Conservation (phyloP, 2,888 invertebrate species). For the Nysson spinosus region DNA sequence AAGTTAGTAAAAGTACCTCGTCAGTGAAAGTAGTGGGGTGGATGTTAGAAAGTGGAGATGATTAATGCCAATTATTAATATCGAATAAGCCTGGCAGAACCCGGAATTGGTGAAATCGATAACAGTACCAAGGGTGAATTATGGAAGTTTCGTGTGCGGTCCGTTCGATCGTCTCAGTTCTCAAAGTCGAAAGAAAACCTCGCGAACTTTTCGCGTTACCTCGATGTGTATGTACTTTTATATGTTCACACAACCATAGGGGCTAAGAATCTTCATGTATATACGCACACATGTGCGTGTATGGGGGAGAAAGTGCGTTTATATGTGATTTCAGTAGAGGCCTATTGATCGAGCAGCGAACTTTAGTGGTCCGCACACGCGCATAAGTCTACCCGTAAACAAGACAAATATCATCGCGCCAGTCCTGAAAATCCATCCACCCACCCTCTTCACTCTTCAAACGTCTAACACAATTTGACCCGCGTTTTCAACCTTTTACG, state of each 20-base stretch:
- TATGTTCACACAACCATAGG: conserved; percentile 2
- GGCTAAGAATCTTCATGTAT: neutral
- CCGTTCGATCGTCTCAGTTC: conserved; percentile 43
- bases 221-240: conserved; percentile 13
- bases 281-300: conserved; percentile 34
- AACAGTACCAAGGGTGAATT: conserved; percentile 41
- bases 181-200: conserved; percentile 53
- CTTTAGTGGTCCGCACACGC: conserved; percentile 73
- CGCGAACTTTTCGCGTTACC: conserved; percentile 49
- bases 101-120: conserved; percentile 45
- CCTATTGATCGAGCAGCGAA: conserved; percentile 73
- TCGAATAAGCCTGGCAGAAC: neutral
- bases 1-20: too few relatives aligned
- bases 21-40: too few relatives aligned
- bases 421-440: conserved; percentile 71
- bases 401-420: conserved; percentile 77
- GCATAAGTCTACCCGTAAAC: conserved; percentile 77
- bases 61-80: neutral
- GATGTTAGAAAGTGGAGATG: too few relatives aligned
- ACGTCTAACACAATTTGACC: conserved; percentile 41
- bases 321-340: conserved; percentile 73
- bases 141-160: conserved; percentile 35
- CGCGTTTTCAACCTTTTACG: conserved; percentile 17
- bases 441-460: conserved; percentile 57
- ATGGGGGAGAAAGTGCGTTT: conserved; percentile 51